A percentile compares a stretch with the other conserved stretches of the same genome.
phyloP scores from a whole-genome alignment of 2,797 vertebrate species.

The Arrhamphus sclerolepis region DNA sequence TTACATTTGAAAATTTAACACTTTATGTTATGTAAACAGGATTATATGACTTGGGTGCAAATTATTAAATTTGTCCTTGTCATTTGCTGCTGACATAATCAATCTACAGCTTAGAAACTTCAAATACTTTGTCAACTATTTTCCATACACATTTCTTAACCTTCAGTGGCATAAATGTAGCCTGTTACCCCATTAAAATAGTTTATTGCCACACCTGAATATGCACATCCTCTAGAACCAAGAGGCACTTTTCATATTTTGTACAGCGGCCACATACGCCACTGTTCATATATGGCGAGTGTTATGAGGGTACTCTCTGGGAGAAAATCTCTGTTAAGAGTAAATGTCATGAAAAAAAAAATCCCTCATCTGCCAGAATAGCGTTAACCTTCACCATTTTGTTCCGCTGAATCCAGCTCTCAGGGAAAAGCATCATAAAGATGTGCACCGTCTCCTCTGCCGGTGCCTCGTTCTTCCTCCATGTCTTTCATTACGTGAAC shows the following conservation, averaged over 20 bases:
- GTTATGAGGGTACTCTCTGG: conserved; percentile 66
- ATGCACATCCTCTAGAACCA: conserved; percentile 24
- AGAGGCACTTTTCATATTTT: conserved; percentile 57
- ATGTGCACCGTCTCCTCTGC: conserved; percentile 30
- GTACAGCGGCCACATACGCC: conserved; percentile 61
- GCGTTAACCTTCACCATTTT: conserved; percentile 82
- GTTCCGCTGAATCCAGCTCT: conserved; percentile 78
- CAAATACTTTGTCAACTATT: neutral
- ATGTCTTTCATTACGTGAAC: conserved; percentile 86
- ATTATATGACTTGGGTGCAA: too few relatives aligned
- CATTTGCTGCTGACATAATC: too few relatives aligned
- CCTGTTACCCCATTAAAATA: conserved; percentile 6
- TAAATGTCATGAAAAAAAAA: conserved; percentile 80
- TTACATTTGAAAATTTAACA: too few relatives aligned
- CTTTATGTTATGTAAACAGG: too few relatives aligned
- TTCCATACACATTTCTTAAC: conserved; percentile 1
- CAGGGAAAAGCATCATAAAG: conserved; percentile 76
- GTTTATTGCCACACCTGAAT: conserved; percentile 10
- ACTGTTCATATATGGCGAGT: conserved; percentile 50
- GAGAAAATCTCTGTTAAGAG: conserved; percentile 68
- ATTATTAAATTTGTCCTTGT: too few relatives aligned
- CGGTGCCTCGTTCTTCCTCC: conserved; percentile 33
- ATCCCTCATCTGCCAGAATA: conserved; percentile 78
- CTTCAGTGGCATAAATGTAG: neutral
- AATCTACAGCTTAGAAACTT: neutral